Conservation (phyloP, 2,113 vertebrate species). For the Solea solea region DNA sequence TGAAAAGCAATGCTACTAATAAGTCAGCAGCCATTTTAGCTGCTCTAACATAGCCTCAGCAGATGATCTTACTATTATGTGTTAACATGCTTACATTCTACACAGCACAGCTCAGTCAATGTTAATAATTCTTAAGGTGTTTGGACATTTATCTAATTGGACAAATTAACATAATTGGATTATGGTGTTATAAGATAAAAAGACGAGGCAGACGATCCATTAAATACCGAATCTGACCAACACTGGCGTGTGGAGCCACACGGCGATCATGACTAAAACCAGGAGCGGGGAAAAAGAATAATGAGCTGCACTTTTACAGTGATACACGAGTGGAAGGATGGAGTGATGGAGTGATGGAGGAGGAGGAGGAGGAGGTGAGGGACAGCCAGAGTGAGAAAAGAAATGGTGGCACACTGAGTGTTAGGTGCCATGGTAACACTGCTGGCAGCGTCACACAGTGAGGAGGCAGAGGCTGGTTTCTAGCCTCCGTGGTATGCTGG, state of each 20-base stretch:
- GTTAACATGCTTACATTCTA: too few species aligned
- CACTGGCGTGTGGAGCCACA: neutral
- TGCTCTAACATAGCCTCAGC: too few species aligned
- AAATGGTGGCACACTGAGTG: slow-evolving; percentile 52
- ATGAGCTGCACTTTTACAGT: slow-evolving; percentile 24
- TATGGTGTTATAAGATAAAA: too few species aligned
- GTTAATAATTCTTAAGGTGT: too few species aligned
- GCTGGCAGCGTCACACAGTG: slow-evolving; percentile 53
- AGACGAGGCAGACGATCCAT: too few species aligned
- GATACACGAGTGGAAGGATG: slow-evolving; percentile 38
- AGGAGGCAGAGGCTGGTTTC: slow-evolving; percentile 59
- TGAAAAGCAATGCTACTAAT: too few species aligned
- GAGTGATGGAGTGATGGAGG: slow-evolving; percentile 17
- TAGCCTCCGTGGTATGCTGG: slow-evolving; percentile 62
- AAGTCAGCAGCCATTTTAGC: too few species aligned
- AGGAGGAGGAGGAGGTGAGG: neutral
- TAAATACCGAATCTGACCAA: too few species aligned
- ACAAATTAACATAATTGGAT: too few species aligned
- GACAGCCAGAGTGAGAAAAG: slow-evolving; percentile 37
- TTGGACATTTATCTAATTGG: too few species aligned
- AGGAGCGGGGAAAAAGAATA: neutral
- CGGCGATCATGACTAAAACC: neutral
- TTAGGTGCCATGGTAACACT: slow-evolving; percentile 72
- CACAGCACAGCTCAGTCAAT: too few species aligned
- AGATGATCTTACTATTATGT: too few species aligned